A percentile compares a stretch with the other conserved stretches of the same genome.
Evolutionary conservation across 2,888 invertebrate species (phyloP).

Genomic region (Mythimna ferrago): DNA sequence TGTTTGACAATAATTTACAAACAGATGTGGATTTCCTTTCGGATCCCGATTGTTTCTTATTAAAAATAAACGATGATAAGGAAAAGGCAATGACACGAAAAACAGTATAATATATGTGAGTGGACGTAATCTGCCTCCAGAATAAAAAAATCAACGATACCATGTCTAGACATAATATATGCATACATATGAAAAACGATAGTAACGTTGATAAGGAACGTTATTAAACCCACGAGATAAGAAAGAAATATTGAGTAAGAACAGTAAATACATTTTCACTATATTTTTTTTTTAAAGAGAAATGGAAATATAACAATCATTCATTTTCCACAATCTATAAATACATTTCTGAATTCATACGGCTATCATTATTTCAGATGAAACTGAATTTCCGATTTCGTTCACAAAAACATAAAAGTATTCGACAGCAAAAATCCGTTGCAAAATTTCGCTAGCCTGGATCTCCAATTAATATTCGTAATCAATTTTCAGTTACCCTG

Average conservation of each 20-base stretch:
- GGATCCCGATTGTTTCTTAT: slow-evolving; percentile 21
- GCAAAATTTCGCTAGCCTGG: slow-evolving; percentile 28
- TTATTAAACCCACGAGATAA: slow-evolving; percentile 20
- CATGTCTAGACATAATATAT: slow-evolving; percentile 41
- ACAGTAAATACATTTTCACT: slow-evolving; percentile 1
- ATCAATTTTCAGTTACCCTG: slow-evolving; percentile 48
- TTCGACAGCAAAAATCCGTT: slow-evolving; percentile 29
- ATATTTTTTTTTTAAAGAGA: neutral
- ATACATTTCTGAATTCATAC: neutral
- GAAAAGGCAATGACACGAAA: slow-evolving; percentile 26
- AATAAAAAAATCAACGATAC: slow-evolving; percentile 33
- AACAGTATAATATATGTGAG: slow-evolving; percentile 13
- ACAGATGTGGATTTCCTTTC: slow-evolving; percentile 21
- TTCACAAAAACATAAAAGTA: slow-evolving; percentile 6
- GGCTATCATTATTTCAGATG: slow-evolving; percentile 7
- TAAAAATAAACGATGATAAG: slow-evolving; percentile 29
- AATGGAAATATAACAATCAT: neutral
- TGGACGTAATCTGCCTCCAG: slow-evolving; percentile 29
- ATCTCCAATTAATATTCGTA: slow-evolving; percentile 48
- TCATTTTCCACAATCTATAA: slow-evolving; percentile 4
- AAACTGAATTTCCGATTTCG: slow-evolving; percentile 13
- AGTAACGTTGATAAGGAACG: slow-evolving; percentile 17
- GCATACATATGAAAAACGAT: slow-evolving; percentile 38
- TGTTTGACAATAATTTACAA: slow-evolving; percentile 22
- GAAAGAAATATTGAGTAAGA: slow-evolving; percentile 1